Percentiles rank a stretch among this genome's conserved stretches.
Evolutionary conservation across 35 echinoderm and acorn worm genomes (phyloP).

Genomic region (Ophiothrix spiculata): DNA sequence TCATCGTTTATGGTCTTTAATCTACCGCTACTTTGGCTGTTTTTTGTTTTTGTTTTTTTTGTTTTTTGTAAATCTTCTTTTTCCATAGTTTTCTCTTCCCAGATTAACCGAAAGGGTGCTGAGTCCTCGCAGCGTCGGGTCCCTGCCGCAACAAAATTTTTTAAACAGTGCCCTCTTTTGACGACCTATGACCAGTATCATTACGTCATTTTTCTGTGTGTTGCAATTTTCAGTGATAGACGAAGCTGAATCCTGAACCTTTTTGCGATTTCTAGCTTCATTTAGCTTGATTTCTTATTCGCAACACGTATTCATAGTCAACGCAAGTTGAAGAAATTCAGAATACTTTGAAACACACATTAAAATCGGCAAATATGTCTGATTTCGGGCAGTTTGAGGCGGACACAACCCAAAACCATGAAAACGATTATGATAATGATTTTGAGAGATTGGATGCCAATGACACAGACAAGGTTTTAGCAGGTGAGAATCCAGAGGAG

Average conservation of each 20-base stretch:
- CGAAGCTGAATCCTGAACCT: not conserved
- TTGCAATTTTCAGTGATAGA: not conserved
- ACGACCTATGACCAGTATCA: not conserved
- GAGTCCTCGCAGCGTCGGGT: too few species aligned
- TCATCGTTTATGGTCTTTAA: too few species aligned
- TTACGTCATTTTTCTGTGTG: constrained; percentile 3
- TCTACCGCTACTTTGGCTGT: too few species aligned
- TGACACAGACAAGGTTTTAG: constrained; percentile 13
- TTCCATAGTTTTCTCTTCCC: too few species aligned
- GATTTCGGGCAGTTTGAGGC: constrained; percentile 30
- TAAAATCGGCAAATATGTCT: constrained; percentile 9
- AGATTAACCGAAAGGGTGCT: too few species aligned
- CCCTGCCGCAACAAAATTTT: not conserved
- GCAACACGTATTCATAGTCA: not conserved
- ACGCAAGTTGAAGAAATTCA: not conserved
- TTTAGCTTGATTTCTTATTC: not conserved
- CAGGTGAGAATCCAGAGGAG: constrained; percentile 59
- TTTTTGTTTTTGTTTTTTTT: too few species aligned
- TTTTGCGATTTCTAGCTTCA: not conserved
- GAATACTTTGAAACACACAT: not conserved
- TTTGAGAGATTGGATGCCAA: constrained; percentile 54
- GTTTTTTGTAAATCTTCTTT: too few species aligned
- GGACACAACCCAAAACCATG: constrained; percentile 27
- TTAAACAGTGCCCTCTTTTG: not conserved
- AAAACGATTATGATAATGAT: constrained; percentile 44